phyloP scores from a whole-genome alignment of 2,888 invertebrate genomes.

The Eristalinus sepulchralis region DNA sequence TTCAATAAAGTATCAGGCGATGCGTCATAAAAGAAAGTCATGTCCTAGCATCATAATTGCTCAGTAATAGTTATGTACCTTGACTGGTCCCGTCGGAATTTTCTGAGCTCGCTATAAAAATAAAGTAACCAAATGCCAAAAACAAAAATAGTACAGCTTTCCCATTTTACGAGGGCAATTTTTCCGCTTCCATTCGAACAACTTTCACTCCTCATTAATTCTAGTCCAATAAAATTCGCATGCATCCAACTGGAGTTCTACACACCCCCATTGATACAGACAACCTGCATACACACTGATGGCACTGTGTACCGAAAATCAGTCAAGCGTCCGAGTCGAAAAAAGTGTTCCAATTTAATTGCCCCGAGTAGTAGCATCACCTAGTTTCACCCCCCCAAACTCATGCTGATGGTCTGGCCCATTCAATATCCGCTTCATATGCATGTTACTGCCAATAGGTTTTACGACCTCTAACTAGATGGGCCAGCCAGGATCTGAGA shows the following conservation, averaged over 20 bases:
- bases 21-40: conserved; percentile 57
- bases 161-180: conserved; percentile 64
- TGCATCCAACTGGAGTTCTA: conserved; percentile 37
- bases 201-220: conserved; percentile 70
- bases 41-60: conserved; percentile 39
- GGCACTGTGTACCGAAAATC: conserved; percentile 41
- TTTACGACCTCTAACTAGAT: conserved; percentile 58
- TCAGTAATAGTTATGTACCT: conserved; percentile 13
- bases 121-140: conserved; percentile 46
- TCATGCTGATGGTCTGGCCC: conserved; percentile 14
- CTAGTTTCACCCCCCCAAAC: conserved; percentile 33
- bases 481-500: neutral
- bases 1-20: conserved; percentile 61
- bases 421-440: conserved; percentile 66
- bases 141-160: conserved; percentile 24
- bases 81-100: neutral
- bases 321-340: conserved; percentile 61
- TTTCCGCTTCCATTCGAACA: conserved; percentile 65
- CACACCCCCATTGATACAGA: conserved; percentile 24
- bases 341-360: conserved; percentile 68
- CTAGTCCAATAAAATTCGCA: conserved; percentile 64
- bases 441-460: conserved; percentile 64
- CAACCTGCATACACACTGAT: conserved; percentile 13
- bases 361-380: conserved; percentile 58
- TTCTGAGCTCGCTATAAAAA: conserved; percentile 51